Evolutionary conservation across 1,140 invertebrate species (phyloP).

Genomic region (Venturia canescens): DNA sequence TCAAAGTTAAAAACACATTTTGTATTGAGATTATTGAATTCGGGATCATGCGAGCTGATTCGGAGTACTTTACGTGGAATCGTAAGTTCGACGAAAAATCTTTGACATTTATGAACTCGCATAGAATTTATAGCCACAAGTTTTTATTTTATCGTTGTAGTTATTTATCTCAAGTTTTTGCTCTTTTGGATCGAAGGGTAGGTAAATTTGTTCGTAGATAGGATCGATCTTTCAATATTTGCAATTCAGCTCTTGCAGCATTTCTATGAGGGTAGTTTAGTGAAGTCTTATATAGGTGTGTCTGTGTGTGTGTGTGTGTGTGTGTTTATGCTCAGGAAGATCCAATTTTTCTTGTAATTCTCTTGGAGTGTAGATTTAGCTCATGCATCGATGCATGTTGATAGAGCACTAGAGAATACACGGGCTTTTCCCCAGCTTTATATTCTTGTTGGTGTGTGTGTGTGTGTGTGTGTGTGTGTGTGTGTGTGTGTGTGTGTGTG

Average conservation of each 20-base stretch:
- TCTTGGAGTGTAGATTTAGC: neutral
- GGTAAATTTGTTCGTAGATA: neutral
- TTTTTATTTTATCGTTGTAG: neutral
- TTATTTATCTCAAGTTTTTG: neutral
- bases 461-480: neutral
- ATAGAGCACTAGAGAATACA: slow-evolving; percentile 6
- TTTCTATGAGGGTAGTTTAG: slow-evolving; percentile 7
- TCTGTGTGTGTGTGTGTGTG: too few relatives aligned
- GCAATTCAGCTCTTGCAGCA: neutral
- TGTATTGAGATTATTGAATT: too few relatives aligned
- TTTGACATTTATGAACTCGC: neutral
- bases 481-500: neutral
- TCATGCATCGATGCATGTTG: slow-evolving; percentile 24
- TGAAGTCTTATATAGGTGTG: too few relatives aligned
- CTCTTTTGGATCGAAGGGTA: neutral
- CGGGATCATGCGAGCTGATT: too few relatives aligned
- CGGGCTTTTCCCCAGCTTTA: neutral
- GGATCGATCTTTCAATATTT: slow-evolving; percentile 8
- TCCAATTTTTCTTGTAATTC: slow-evolving; percentile 7
- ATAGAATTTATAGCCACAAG: too few relatives aligned
- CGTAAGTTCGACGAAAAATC: too few relatives aligned
- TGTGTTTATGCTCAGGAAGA: neutral
- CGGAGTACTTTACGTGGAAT: too few relatives aligned
- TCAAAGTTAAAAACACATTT: too few relatives aligned
- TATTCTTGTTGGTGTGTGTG: neutral